These are phyloP conservation scores for Pinctada fucata DNA, from an alignment of 2,888 invertebrate species.

Conservation along the genomic window DNA sequence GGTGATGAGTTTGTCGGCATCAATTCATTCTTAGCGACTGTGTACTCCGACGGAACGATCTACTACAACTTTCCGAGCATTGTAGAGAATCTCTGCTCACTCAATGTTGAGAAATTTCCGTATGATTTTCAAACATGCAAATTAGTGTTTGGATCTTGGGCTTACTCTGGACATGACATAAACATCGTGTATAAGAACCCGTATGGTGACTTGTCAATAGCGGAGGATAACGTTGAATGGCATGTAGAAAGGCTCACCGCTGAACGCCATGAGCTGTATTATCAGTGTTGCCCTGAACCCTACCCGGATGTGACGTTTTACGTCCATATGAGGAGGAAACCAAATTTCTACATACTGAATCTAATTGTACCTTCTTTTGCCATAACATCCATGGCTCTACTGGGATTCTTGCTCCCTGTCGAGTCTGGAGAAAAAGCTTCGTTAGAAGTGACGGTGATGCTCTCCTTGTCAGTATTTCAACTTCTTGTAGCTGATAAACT, in stretches of 20 bases:
- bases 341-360: slow-evolving; percentile 25
- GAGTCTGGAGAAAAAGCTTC: slow-evolving; percentile 48
- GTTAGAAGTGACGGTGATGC: slow-evolving; percentile 68
- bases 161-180: no score
- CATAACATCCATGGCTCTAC: slow-evolving; percentile 16
- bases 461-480: slow-evolving; percentile 71
- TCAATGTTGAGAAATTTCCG: no score
- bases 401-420: slow-evolving; percentile 28
- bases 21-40: no score
- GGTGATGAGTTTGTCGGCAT: not conserved
- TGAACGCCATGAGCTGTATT: slow-evolving; percentile 23
- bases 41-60: no score
- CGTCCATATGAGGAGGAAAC: slow-evolving; percentile 16
- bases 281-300: slow-evolving; percentile 27
- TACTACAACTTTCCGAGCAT: no score
- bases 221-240: slow-evolving; percentile 28
- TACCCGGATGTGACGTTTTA: slow-evolving; percentile 31
- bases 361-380: slow-evolving; percentile 24
- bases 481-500: slow-evolving; percentile 69
- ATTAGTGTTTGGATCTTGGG: no score
- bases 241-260: slow-evolving; percentile 11
- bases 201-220: slow-evolving; percentile 21
- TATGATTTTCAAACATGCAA: no score
- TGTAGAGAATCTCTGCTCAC: no score
- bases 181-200: slow-evolving; percentile 21